Percentiles rank a stretch among this genome's conserved stretches.
phyloP scores from a whole-genome alignment of 2,797 vertebrate genomes.

The Cryptoblepharus egeriae region DNA sequence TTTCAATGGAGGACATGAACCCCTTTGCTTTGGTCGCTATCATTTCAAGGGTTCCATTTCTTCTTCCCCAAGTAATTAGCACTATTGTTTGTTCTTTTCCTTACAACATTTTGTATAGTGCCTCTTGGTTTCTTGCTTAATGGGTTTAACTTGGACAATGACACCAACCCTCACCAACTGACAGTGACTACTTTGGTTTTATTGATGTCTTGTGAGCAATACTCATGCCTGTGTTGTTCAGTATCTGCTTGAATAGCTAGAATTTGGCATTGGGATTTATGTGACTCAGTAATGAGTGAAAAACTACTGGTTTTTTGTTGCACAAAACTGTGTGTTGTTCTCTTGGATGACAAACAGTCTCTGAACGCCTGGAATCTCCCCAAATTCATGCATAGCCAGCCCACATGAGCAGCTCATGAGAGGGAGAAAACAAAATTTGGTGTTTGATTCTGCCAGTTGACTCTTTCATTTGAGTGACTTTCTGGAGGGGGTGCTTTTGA shows the following conservation, averaged over 20 bases:
- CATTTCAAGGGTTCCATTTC: constrained; percentile 41
- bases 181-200: not conserved
- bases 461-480: not conserved
- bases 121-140: constrained; percentile 18
- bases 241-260: constrained; percentile 31
- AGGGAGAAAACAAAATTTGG: constrained; percentile 5
- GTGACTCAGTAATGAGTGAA: constrained; percentile 20
- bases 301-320: not conserved
- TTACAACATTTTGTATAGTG: not conserved
- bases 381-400: not conserved
- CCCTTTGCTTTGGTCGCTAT: constrained; percentile 47
- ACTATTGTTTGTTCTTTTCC: constrained; percentile 37
- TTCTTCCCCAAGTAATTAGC: constrained; percentile 43
- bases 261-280: not conserved
- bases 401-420: constrained; percentile 5
- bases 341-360: not conserved
- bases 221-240: constrained; percentile 1
- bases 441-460: constrained; percentile 18
- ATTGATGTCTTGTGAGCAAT: constrained; percentile 41
- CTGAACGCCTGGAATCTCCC: constrained; percentile 5
- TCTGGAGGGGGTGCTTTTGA: constrained; percentile 32
- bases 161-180: constrained; percentile 33
- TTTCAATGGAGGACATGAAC: constrained; percentile 4
- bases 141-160: constrained; percentile 39
- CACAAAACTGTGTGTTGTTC: constrained; percentile 23